Percentiles rank a stretch among this genome's conserved stretches.
phyloP scores from a whole-genome alignment of 2,797 vertebrate species.

The Helarctos malayanus region DNA sequence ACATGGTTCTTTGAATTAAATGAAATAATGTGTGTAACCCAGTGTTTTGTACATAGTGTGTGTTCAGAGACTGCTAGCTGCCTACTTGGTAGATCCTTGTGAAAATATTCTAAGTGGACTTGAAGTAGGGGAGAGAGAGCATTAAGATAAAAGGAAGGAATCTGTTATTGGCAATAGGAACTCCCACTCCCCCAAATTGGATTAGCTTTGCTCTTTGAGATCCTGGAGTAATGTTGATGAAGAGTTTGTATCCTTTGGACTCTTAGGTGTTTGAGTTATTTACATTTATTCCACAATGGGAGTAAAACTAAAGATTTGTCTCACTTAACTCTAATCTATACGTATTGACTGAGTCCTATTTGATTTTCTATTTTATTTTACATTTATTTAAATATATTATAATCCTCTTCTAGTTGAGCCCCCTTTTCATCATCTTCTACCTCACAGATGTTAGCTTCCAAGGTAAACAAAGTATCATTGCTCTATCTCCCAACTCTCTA shows the following conservation, averaged over 20 bases:
- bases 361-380: conserved; percentile 61
- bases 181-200: not conserved
- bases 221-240: not conserved
- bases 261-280: conserved; percentile 4
- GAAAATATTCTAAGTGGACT: not conserved
- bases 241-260: not conserved
- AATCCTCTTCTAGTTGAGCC: not conserved
- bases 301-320: conserved; percentile 31
- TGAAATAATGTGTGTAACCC: not conserved
- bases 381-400: conserved; percentile 1
- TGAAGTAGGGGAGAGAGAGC: not conserved
- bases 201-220: not conserved
- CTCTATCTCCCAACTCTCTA: not conserved
- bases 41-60: not conserved
- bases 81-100: not conserved
- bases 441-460: not conserved
- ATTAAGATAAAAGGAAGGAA: conserved; percentile 2
- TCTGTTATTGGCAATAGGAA: not conserved
- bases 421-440: not conserved
- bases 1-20: not conserved
- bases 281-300: not conserved
- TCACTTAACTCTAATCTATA: not conserved
- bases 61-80: not conserved
- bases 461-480: not conserved
- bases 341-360: not conserved